These are phyloP conservation scores for Peromyscus melanophrys DNA, from an alignment of 2,797 vertebrate species.

Conservation along the genomic window DNA sequence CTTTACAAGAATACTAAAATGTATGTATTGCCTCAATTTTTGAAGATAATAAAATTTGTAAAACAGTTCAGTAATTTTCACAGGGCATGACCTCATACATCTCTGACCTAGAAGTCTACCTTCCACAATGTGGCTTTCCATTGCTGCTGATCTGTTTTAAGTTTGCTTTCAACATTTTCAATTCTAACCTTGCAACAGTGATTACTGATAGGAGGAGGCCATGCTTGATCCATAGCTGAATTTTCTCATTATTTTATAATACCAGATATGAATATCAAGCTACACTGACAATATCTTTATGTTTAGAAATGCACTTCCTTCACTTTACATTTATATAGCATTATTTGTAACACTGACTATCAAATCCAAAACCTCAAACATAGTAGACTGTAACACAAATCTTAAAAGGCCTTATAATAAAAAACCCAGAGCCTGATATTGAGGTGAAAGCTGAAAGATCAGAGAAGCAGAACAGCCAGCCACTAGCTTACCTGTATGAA, in stretches of 20 bases:
- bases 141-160: neutral
- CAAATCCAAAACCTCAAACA: neutral
- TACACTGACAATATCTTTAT: neutral
- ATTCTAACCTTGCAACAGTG: neutral
- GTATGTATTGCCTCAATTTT: neutral
- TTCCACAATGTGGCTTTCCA: neutral
- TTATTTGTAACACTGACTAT: neutral
- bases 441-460: too few species aligned
- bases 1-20: constrained; percentile 10
- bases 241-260: neutral
- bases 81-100: neutral
- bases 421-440: too few species aligned
- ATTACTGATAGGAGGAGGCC: neutral
- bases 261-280: neutral
- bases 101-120: constrained; percentile 10
- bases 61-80: neutral
- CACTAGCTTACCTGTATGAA: too few species aligned
- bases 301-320: neutral
- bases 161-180: neutral
- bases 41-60: constrained; percentile 15
- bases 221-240: neutral
- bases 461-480: too few species aligned
- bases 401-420: too few species aligned
- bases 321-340: neutral
- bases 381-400: neutral